These are phyloP conservation scores for Vanacampus margaritifer DNA, from an alignment of 2,113 vertebrate genomes.

Conservation along the genomic window DNA sequence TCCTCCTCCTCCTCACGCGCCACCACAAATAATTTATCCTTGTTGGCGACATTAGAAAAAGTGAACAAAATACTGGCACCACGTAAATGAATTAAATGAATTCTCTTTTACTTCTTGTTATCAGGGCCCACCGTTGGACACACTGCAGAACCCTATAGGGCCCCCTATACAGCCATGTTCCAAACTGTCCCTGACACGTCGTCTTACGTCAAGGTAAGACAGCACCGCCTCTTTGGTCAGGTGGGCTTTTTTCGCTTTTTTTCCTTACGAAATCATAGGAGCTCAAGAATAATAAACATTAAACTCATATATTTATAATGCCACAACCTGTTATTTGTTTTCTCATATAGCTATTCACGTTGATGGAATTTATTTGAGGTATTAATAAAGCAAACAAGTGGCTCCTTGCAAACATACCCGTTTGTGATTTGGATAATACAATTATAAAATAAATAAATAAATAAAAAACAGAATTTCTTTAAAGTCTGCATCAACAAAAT, in stretches of 20 bases:
- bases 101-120: not conserved
- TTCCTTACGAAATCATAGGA: not conserved
- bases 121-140: constrained; percentile 57
- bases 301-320: no score
- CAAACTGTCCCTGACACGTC: constrained; percentile 95
- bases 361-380: no score
- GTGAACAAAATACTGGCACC: not conserved
- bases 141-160: constrained; percentile 55
- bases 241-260: constrained; percentile 44
- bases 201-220: constrained; percentile 99
- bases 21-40: constrained; percentile 6
- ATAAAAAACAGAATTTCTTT: no score
- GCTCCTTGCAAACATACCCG: no score
- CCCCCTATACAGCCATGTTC: constrained; percentile 81
- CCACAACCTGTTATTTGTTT: no score
- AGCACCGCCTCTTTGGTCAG: constrained; percentile 79
- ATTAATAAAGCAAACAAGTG: no score
- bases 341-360: no score
- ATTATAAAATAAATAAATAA: no score
- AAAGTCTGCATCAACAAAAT: not conserved
- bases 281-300: no score
- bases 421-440: no score
- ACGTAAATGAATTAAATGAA: not conserved
- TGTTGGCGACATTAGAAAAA: not conserved
- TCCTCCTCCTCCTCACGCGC: not conserved